phyloP scores from a whole-genome alignment of 2,797 vertebrate genomes.

The Gadopsis bispinosus region DNA sequence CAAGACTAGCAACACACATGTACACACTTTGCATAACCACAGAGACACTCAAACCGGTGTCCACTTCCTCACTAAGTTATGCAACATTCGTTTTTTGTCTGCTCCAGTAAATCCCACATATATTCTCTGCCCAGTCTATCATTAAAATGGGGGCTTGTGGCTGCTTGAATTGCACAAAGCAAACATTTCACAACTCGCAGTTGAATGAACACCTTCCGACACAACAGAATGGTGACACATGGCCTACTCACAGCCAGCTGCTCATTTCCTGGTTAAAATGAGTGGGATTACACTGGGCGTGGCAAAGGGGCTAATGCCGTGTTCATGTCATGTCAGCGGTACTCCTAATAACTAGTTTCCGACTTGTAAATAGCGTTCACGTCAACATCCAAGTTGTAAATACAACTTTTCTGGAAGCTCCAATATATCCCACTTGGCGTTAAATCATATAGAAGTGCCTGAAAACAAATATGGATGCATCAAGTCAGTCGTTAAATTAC shows the following conservation, averaged over 20 bases:
- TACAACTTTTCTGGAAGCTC: neutral
- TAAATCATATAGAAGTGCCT: neutral
- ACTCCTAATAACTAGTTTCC: conserved; percentile 10
- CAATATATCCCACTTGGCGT: neutral
- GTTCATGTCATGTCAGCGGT: neutral
- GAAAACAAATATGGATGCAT: neutral
- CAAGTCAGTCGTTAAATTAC: neutral
- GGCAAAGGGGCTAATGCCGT: conserved; percentile 15
- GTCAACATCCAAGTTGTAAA: neutral
- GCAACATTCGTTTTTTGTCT: conserved; percentile 9
- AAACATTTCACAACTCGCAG: conserved; percentile 76
- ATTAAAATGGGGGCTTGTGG: conserved; percentile 49
- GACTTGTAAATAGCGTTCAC: neutral
- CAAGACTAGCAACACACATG: conserved; percentile 21
- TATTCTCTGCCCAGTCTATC: conserved; percentile 2
- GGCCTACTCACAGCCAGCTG: conserved; percentile 55
- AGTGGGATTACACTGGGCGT: conserved; percentile 30
- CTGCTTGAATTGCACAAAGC: conserved; percentile 57
- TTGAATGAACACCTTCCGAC: conserved; percentile 54
- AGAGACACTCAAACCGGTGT: neutral
- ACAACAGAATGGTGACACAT: conserved; percentile 52
- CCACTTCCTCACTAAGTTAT: conserved; percentile 4
- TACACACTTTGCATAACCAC: conserved; percentile 44
- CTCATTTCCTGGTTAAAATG: conserved; percentile 50
- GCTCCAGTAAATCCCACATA: conserved; percentile 36